Evolutionary conservation across 2,888 invertebrate genomes (phyloP).

Genomic region (Trissoscelio sp.): DNA sequence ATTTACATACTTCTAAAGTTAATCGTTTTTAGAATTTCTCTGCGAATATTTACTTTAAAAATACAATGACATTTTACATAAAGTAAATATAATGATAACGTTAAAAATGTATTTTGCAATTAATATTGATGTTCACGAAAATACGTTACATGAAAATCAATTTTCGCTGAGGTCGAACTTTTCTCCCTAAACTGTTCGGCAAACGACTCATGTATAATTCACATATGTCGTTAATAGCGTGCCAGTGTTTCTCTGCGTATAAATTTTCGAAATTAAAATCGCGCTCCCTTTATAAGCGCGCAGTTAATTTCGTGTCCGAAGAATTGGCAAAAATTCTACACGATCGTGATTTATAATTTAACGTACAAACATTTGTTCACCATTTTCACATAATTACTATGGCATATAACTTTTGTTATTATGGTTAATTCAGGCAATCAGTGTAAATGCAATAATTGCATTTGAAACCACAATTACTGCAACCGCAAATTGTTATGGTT

Average conservation of each 20-base stretch:
- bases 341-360: background rate
- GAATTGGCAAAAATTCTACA: background rate
- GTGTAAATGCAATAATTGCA: conserved; percentile 34
- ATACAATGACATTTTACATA: no score
- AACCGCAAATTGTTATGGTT: conserved; percentile 36
- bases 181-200: conserved; percentile 6
- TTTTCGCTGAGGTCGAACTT: conserved; percentile 1
- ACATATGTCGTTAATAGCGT: conserved; percentile 26
- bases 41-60: no score
- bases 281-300: background rate
- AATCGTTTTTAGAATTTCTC: no score
- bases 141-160: conserved; percentile 4
- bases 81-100: background rate
- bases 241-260: background rate
- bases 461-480: conserved; percentile 19
- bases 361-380: background rate
- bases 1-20: no score
- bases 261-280: conserved; percentile 31
- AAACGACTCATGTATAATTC: conserved; percentile 32
- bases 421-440: conserved; percentile 25
- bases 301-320: background rate
- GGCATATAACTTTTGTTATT: conserved; percentile 23
- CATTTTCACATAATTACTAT: conserved; percentile 5
- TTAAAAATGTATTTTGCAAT: background rate
- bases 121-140: background rate